These are phyloP conservation scores for Platysteira castanea DNA, from an alignment of 2,113 vertebrate species.

Conservation along the genomic window DNA sequence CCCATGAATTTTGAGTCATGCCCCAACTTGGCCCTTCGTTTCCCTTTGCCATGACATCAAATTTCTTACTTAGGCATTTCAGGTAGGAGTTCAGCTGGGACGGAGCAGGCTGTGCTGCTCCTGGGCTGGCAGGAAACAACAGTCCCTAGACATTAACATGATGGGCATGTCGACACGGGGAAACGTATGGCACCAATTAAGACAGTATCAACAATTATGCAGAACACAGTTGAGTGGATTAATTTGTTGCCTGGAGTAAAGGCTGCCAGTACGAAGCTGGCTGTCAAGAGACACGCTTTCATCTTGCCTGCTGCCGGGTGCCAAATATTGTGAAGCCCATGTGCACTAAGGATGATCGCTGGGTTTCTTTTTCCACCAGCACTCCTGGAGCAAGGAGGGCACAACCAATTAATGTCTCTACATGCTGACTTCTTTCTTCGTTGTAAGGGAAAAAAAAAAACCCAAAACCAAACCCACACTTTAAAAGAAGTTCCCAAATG, in stretches of 20 bases:
- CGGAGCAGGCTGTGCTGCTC: background rate
- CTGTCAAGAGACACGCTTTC: conserved; percentile 46
- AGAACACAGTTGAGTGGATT: conserved; percentile 46
- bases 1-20: background rate
- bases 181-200: conserved; percentile 62
- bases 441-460: background rate
- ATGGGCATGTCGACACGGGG: background rate
- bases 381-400: background rate
- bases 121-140: background rate
- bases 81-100: background rate
- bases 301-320: conserved; percentile 14
- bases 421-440: background rate
- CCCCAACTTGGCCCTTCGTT: background rate
- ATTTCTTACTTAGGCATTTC: background rate
- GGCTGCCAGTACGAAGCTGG: conserved; percentile 22
- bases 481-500: background rate
- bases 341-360: background rate
- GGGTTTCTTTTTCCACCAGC: background rate
- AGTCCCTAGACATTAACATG: conserved; percentile 22
- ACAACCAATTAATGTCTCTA: background rate
- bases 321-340: background rate
- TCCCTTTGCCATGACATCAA: background rate
- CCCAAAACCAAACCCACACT: too few relatives aligned
- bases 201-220: conserved; percentile 59
- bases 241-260: conserved; percentile 54